Evolutionary conservation across 2,797 vertebrate species (phyloP).

Genomic region (Eulemur albifrons): DNA sequence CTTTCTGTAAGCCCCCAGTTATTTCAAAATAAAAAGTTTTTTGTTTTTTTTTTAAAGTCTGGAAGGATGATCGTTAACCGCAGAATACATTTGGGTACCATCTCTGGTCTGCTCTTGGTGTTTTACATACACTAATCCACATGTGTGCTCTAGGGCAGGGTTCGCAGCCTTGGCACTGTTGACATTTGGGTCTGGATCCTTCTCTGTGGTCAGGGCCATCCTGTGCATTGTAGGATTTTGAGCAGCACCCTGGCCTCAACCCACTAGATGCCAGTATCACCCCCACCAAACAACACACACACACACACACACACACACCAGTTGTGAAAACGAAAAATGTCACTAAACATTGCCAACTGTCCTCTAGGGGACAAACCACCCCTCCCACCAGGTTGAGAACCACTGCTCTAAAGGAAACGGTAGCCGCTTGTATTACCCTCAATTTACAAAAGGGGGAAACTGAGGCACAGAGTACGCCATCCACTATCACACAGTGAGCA

Average conservation of each 20-base stretch:
- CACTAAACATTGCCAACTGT: neutral
- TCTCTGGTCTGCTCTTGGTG: neutral
- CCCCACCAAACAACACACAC: no score
- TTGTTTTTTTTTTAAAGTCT: neutral
- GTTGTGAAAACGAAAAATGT: neutral
- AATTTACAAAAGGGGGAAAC: neutral
- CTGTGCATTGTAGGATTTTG: neutral
- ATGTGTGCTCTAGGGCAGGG: neutral
- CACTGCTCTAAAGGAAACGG: neutral
- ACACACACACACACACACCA: neutral
- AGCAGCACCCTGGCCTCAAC: neutral
- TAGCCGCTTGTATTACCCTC: neutral
- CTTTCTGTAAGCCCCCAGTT: neutral
- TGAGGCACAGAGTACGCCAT: neutral
- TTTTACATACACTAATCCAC: neutral
- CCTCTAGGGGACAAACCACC: neutral
- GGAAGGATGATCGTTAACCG: neutral
- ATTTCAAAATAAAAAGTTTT: neutral
- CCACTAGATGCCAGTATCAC: neutral
- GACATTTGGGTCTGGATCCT: neutral
- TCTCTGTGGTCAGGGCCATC: neutral
- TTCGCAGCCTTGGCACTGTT: neutral
- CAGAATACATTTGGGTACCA: neutral
- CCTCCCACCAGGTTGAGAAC: neutral
- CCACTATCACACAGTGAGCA: neutral